A percentile compares a stretch with the other conserved stretches of the same genome.
Evolutionary conservation across 2,797 vertebrate genomes (phyloP).

Genomic region (Avahi laniger): DNA sequence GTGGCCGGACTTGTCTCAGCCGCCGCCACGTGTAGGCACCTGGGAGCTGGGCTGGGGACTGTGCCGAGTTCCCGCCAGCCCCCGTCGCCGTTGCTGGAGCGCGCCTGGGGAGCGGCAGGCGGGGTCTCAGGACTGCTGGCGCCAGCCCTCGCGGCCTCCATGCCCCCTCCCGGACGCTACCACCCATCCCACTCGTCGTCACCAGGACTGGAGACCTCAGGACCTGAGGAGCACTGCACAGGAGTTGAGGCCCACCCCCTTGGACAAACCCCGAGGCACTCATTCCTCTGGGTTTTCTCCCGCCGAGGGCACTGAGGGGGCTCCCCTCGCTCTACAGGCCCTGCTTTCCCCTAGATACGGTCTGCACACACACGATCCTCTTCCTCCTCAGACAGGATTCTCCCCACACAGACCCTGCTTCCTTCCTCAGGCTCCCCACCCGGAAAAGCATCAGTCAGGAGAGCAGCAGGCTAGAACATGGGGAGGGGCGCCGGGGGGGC

Average conservation of each 20-base stretch:
- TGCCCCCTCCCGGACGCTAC: background rate
- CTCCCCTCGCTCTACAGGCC: too few species aligned
- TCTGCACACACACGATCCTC: background rate
- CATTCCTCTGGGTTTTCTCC: background rate
- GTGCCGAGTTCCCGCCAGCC: too few species aligned
- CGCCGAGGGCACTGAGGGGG: background rate
- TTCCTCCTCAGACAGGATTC: too few species aligned
- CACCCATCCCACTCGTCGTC: background rate
- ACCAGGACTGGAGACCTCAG: background rate
- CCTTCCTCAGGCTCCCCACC: background rate
- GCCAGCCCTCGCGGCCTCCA: background rate
- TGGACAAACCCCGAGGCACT: background rate
- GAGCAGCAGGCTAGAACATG: background rate
- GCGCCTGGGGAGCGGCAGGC: background rate
- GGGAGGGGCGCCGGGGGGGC: background rate
- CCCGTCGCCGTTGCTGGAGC: background rate
- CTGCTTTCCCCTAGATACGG: background rate
- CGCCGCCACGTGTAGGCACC: background rate
- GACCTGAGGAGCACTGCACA: background rate
- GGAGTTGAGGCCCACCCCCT: background rate
- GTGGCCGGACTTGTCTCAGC: background rate
- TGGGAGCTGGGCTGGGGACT: background rate
- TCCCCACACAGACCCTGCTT: too few species aligned
- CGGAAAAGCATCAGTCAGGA: background rate
- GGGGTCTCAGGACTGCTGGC: accelerated